Evolutionary conservation across 2,113 vertebrate species (phyloP).

Genomic region (Narcine bancroftii): DNA sequence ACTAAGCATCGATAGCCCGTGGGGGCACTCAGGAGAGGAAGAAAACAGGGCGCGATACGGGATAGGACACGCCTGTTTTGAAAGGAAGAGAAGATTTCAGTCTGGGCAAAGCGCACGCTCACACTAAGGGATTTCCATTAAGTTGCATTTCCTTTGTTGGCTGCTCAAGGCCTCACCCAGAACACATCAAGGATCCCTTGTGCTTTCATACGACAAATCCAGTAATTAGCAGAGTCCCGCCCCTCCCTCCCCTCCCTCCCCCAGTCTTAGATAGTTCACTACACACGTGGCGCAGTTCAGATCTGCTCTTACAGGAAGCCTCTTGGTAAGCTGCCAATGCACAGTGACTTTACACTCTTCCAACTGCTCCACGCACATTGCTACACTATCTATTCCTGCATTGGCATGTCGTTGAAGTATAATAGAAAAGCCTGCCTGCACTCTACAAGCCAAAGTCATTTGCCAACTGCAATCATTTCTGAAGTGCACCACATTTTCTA

Average conservation of each 20-base stretch:
- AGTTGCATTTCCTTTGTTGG: conserved; percentile 17
- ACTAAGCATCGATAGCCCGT: no score
- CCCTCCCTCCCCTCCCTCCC: background rate
- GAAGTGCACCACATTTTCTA: background rate
- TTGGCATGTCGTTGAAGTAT: background rate
- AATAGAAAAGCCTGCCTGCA: background rate
- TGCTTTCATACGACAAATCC: conserved; percentile 29
- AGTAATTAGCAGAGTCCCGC: background rate
- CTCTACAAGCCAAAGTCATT: background rate
- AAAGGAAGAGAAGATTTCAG: background rate
- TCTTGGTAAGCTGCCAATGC: background rate
- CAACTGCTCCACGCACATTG: background rate
- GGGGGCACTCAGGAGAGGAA: background rate
- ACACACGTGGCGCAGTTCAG: conserved; percentile 11
- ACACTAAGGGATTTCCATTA: background rate
- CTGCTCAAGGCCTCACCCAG: background rate
- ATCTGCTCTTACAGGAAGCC: conserved; percentile 14
- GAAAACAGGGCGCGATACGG: background rate
- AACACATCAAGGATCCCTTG: conserved; percentile 11
- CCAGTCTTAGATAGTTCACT: background rate
- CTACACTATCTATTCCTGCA: background rate
- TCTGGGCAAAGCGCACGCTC: background rate
- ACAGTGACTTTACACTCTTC: background rate
- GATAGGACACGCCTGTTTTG: background rate
- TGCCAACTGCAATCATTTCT: background rate